Evolutionary conservation across 2,888 invertebrate genomes (phyloP), one percentile per base, ranked within the genome.

Genomic region (Limnephilus rhombicus): DNA sequence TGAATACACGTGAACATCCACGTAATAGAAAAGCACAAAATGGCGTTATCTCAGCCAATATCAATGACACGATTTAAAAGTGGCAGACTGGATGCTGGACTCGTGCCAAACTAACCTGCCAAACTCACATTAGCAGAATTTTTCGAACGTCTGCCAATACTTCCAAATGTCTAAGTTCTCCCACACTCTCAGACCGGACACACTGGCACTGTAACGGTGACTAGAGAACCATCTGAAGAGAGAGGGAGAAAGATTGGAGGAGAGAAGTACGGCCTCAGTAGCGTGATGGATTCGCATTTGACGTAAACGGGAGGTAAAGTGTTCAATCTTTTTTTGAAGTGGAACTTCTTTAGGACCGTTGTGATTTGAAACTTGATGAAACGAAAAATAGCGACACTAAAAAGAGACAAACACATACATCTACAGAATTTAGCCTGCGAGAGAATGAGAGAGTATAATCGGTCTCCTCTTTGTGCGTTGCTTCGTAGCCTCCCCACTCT

Each of bases 121-220:
- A 89, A 92, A 90, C 53, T 83, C 85, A 90, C 92, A 89, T 88
- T 80, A 89, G 89, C 45, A 68, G 85, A 89, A 92, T 89, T 89
- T 85, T 92, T 89, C 80, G 68, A 89, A 85, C 89, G 85, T 90
- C 82, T 92, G 92, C 92, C 92, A 92, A 92, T 83, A 83, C 83
- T 83, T 83, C 37, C 83, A 83, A 83, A 83, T 83, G 83, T 83
- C 37, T 37, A 9, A 11, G 37, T 37, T 37, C 37, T 34, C 24
- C 37, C 24, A 68, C 24, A 68, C 68, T 68, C 24, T 68, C 24
- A n/a, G 24, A 68, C 68, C 68, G 68, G 68, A 68, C 24, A 68
- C 68, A 68, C 18, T 53, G 53, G 1, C 68, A n/a, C 18, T 53
- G 53, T 53, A 4, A 18, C 18, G 18, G 18, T 53, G 5, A 18